Percentiles rank a stretch among this genome's conserved stretches.
Evolutionary conservation across 2,113 vertebrate genomes (phyloP).

Genomic region (Tinamus guttatus): DNA sequence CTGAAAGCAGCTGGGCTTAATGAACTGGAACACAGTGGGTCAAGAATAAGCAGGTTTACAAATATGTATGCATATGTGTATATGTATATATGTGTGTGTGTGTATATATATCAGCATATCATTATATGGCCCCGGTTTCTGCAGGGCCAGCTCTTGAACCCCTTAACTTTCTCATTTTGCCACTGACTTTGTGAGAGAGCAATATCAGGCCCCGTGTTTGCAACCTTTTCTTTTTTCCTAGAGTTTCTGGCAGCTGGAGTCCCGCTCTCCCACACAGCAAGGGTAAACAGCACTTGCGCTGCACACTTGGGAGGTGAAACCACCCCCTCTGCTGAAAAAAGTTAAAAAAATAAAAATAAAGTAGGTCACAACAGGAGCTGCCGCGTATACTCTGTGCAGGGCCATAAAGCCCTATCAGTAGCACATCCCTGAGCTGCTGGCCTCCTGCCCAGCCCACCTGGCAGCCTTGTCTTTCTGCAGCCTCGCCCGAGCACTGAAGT

Average conservation of each 20-base stretch:
- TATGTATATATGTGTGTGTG: not conserved
- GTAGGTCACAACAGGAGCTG: not conserved
- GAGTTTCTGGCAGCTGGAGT: not conserved
- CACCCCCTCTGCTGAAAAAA: not conserved
- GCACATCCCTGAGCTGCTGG: not conserved
- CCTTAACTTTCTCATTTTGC: not conserved
- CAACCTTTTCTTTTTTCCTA: not conserved
- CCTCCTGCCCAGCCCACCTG: not conserved
- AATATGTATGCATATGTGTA: not conserved
- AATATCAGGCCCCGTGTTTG: too few relatives aligned
- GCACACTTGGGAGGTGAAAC: not conserved
- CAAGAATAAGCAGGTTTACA: not conserved
- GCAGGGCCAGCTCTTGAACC: not conserved
- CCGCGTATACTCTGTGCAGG: not conserved
- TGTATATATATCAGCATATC: not conserved
- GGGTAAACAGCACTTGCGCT: not conserved
- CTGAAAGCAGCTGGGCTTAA: slow-evolving; percentile 2
- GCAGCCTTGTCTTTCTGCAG: not conserved
- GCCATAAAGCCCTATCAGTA: not conserved
- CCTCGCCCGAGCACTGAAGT: not conserved
- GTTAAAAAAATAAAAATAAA: not conserved
- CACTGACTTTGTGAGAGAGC: not conserved
- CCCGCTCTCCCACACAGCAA: not conserved
- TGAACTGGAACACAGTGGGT: not conserved
- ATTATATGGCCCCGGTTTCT: not conserved